phyloP scores from a whole-genome alignment of 2,797 vertebrate genomes.

The Echeneis naucrates region DNA sequence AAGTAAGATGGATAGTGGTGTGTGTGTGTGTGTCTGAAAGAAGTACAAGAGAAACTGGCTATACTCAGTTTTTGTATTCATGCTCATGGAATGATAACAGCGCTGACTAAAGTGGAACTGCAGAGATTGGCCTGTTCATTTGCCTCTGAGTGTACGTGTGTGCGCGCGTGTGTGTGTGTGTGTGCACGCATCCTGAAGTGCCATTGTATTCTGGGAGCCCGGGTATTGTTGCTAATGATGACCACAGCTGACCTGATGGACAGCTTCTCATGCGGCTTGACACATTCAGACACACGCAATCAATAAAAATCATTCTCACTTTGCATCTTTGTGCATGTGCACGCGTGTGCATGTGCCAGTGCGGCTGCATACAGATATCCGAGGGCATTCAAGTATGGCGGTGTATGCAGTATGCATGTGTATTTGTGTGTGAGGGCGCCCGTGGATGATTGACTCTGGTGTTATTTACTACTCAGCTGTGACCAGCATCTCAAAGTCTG shows the following conservation, averaged over 20 bases:
- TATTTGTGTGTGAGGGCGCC: slow-evolving; percentile 39
- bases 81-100: neutral
- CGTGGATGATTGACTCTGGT: slow-evolving; percentile 76
- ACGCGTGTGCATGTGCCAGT: neutral
- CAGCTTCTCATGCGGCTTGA: slow-evolving; percentile 53
- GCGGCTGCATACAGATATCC: slow-evolving; percentile 53
- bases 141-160: neutral
- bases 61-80: slow-evolving; percentile 1
- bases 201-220: slow-evolving; percentile 15
- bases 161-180: too few species aligned
- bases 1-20: slow-evolving; percentile 33
- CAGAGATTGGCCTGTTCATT: neutral
- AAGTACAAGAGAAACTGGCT: neutral
- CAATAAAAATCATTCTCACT: slow-evolving; percentile 72
- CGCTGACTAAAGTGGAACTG: neutral
- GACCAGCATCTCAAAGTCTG: slow-evolving; percentile 71
- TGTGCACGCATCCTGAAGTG: neutral
- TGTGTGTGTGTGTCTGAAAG: slow-evolving; percentile 25
- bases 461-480: slow-evolving; percentile 78
- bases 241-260: slow-evolving; percentile 61
- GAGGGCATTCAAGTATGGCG: slow-evolving; percentile 49
- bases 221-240: slow-evolving; percentile 52
- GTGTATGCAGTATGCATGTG: slow-evolving; percentile 26
- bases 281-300: slow-evolving; percentile 57
- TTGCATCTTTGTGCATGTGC: slow-evolving; percentile 35